Evolutionary conservation across 2,888 invertebrate species (phyloP).

Genomic region (Nephrotoma flavescens): DNA sequence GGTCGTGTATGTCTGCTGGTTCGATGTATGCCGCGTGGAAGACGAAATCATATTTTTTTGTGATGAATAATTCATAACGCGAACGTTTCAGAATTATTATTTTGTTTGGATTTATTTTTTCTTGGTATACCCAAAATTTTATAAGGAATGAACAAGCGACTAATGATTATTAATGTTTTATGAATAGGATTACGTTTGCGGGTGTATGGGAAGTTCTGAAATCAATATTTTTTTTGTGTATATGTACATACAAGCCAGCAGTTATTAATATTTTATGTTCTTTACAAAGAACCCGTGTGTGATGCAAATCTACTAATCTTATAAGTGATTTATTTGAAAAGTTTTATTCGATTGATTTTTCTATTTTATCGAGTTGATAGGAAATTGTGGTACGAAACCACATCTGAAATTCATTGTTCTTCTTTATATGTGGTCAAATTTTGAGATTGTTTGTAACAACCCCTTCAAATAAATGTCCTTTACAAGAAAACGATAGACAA

Average conservation of each 20-base stretch:
- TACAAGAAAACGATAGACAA: too few species aligned
- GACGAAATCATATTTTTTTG: neutral
- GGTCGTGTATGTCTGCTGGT: neutral
- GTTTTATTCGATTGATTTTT: neutral
- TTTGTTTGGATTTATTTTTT: neutral
- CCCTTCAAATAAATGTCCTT: too few species aligned
- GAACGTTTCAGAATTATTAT: neutral
- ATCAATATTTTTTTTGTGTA: neutral
- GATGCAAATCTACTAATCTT: neutral
- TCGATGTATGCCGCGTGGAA: neutral
- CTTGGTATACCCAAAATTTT: neutral
- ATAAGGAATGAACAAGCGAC: neutral
- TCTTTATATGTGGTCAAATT: too few species aligned
- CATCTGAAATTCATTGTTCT: too few species aligned
- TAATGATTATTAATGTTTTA: neutral
- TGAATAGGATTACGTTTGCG: neutral
- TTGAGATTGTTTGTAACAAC: too few species aligned
- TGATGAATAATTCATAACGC: neutral
- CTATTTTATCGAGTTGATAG: neutral
- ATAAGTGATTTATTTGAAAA: neutral
- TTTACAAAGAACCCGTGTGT: neutral
- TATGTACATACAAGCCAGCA: neutral
- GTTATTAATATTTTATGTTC: neutral
- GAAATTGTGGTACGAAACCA: too few species aligned
- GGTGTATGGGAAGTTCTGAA: neutral